These are phyloP conservation scores for Hemicordylus capensis DNA, from an alignment of 2,113 vertebrate genomes.

Conservation along the genomic window DNA sequence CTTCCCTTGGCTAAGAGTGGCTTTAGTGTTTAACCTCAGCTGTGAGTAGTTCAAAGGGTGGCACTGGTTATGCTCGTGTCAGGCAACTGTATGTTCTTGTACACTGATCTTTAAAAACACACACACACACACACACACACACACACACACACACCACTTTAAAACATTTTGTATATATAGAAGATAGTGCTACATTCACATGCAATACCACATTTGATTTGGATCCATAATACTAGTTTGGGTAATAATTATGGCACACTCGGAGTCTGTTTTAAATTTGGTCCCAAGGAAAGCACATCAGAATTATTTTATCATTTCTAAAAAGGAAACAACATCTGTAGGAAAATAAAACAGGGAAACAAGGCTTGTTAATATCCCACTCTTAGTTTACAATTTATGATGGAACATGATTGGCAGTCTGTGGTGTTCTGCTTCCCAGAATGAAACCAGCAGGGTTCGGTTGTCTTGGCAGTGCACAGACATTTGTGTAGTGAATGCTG, in stretches of 20 bases:
- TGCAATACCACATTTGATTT: conserved; percentile 46
- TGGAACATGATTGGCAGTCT: conserved; percentile 45
- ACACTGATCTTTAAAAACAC: background rate
- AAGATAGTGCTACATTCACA: conserved; percentile 24
- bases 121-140: too few relatives aligned
- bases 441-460: conserved; percentile 53
- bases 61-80: conserved; percentile 26
- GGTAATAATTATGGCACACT: background rate
- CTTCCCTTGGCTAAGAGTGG: background rate
- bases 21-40: conserved; percentile 18
- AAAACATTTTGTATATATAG: background rate
- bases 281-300: background rate
- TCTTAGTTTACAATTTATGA: background rate
- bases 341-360: background rate
- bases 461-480: conserved; percentile 41
- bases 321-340: background rate
- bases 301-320: conserved; percentile 13
- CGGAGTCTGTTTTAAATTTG: background rate
- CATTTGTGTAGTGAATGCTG: conserved; percentile 52
- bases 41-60: conserved; percentile 29
- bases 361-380: background rate
- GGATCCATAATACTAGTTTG: conserved; percentile 29
- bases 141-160: too few relatives aligned
- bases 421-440: conserved; percentile 14
- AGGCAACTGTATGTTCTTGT: background rate